Evolutionary conservation across 2,888 invertebrate species (phyloP), one percentile per base, ranked within the genome.

Genomic region (Cephus pulcher): DNA sequence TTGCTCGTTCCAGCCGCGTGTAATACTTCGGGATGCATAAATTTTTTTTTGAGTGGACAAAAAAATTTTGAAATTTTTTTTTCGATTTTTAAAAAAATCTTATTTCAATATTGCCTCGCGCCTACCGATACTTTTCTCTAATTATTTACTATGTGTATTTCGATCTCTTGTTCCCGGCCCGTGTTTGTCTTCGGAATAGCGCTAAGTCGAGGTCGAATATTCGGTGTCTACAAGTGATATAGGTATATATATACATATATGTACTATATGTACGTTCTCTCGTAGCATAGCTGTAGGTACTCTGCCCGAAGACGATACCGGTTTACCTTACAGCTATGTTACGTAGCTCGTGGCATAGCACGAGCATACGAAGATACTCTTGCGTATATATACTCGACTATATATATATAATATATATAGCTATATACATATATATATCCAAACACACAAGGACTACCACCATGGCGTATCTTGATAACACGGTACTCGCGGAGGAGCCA

Each of bases 401-500:
- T 56, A 40, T 32, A 40, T 32, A 69, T 79, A 12, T 76, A 80
- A 81, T 80, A 80, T 30, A 80, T 75, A 80, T 82, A 82, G 82
- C 82, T 77, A 4, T 78, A 77, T 80, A 80, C 80, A 80, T 12
- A 79, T 75, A 80, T 82, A 83, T 83, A 83, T 82, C 79, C 84
- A 80, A 76, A 30, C 35, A 74, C 84, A 84, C 83, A 33, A 80
- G 82, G 84, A 85, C 84, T 84, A 85, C 86, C 86, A 83, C 85
- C 86, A 80, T 82, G 84, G 84, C 82, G 83, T 84, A 84, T 86
- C 85, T 84, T 83, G 85, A 87, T 86, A 87, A 87, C 84, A 84
- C 84, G 79, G 78, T 82, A 78, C 80, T 73, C 35, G 80, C 76
- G 82, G 80, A 81, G 78, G 75, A 81, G 82, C 80, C 74, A 78